phyloP scores from a whole-genome alignment of 1,140 invertebrate species.

The Heliconius nattereri region DNA sequence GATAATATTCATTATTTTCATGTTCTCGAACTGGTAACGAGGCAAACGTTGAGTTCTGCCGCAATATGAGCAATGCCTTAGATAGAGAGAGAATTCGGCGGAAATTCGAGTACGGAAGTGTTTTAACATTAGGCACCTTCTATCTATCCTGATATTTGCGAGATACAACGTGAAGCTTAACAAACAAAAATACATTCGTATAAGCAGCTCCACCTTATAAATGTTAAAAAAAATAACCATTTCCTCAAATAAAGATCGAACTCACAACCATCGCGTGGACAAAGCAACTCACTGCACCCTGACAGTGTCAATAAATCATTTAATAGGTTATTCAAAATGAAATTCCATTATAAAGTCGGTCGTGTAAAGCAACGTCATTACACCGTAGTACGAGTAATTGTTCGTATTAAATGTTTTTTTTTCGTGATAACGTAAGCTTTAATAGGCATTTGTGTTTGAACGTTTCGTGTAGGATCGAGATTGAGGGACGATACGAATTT shows the following conservation, averaged over 20 bases:
- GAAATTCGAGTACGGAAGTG: too few relatives aligned
- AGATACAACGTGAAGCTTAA: too few relatives aligned
- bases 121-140: too few relatives aligned
- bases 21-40: too few relatives aligned
- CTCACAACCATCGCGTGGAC: neutral
- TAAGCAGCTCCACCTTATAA: too few relatives aligned
- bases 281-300: neutral
- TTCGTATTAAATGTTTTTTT: slow-evolving; percentile 37
- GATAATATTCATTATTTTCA: too few relatives aligned
- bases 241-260: neutral
- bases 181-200: too few relatives aligned
- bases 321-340: neutral
- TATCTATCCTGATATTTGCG: too few relatives aligned
- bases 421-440: slow-evolving; percentile 54
- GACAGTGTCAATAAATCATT: slow-evolving; percentile 4
- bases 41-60: too few relatives aligned
- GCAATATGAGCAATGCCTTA: too few relatives aligned
- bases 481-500: slow-evolving; percentile 65
- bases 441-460: slow-evolving; percentile 58
- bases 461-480: slow-evolving; percentile 65
- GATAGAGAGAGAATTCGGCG: too few relatives aligned
- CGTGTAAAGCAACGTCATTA: slow-evolving; percentile 12
- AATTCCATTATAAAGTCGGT: slow-evolving; percentile 4
- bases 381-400: neutral
- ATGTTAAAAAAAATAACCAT: too few relatives aligned